phyloP scores from a whole-genome alignment of 23 tunicate genomes.

The Botrylloides violaceus region DNA sequence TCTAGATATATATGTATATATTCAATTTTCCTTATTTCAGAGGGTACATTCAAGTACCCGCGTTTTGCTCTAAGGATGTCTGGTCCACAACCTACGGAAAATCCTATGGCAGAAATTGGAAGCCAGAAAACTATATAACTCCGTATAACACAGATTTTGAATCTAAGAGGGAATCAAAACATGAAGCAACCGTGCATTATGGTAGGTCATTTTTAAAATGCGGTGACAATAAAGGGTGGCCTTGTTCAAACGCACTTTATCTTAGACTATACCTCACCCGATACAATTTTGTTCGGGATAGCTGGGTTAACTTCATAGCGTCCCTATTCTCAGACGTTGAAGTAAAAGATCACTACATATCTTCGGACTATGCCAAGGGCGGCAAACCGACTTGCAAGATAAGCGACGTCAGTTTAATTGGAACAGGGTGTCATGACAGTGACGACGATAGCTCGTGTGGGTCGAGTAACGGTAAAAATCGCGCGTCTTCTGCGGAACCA shows the following conservation, averaged over 20 bases:
- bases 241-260: too few species aligned
- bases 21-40: too few species aligned
- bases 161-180: neutral
- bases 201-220: too few species aligned
- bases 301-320: too few species aligned
- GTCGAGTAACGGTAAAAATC: neutral
- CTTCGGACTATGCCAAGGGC: neutral
- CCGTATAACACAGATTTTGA: neutral
- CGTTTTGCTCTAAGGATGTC: neutral
- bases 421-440: neutral
- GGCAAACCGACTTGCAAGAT: too few species aligned
- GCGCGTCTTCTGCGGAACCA: neutral
- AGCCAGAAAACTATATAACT: neutral
- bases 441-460: neutral
- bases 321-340: too few species aligned
- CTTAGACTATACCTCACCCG: too few species aligned
- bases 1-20: too few species aligned
- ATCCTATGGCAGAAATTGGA: constrained; percentile 19
- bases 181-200: neutral
- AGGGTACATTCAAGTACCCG: neutral
- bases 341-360: neutral
- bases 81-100: constrained; percentile 32
- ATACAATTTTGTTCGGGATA: too few species aligned
- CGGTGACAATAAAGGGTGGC: too few species aligned
- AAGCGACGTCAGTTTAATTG: neutral